Evolutionary conservation across 64 coral and sea anemone species (phyloP).

Genomic region (Montipora capricornis): DNA sequence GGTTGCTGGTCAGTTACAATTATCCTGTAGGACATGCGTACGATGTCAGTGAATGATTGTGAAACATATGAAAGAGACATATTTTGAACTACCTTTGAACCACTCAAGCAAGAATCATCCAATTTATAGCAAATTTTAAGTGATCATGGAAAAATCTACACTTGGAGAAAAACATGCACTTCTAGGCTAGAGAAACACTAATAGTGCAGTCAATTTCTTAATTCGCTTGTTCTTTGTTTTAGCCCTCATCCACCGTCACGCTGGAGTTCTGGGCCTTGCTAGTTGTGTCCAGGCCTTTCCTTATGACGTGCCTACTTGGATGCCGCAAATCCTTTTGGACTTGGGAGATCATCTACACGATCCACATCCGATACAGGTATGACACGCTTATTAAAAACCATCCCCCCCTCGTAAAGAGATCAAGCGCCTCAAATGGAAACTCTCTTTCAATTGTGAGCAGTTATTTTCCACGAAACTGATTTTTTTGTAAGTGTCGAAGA

Average conservation of each 20-base stretch:
- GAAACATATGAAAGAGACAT: too few relatives aligned
- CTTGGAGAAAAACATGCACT: too few relatives aligned
- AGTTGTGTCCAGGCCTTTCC: constrained; percentile 96
- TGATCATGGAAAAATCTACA: too few relatives aligned
- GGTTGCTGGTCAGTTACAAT: too few relatives aligned
- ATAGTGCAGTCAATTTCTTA: background rate
- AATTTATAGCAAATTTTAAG: too few relatives aligned
- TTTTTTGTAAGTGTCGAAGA: too few relatives aligned
- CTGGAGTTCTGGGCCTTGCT: constrained; percentile 89
- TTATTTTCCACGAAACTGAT: too few relatives aligned
- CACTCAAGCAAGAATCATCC: too few relatives aligned
- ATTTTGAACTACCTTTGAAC: too few relatives aligned
- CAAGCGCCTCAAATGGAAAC: background rate
- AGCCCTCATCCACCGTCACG: constrained; percentile 85
- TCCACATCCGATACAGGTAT: constrained; percentile 94
- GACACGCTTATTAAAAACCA: background rate
- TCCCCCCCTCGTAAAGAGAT: background rate
- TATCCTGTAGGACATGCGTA: too few relatives aligned
- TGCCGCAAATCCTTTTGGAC: constrained; percentile 92
- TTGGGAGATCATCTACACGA: constrained; percentile 94
- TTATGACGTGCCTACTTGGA: constrained; percentile 92
- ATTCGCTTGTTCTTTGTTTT: background rate
- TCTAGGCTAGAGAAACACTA: background rate
- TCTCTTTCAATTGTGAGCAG: too few relatives aligned
- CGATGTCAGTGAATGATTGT: too few relatives aligned